Evolutionary conservation across 2,797 vertebrate genomes (phyloP), one percentile per base, ranked within the genome.

Genomic region (Chelidonichthys spinosus): DNA sequence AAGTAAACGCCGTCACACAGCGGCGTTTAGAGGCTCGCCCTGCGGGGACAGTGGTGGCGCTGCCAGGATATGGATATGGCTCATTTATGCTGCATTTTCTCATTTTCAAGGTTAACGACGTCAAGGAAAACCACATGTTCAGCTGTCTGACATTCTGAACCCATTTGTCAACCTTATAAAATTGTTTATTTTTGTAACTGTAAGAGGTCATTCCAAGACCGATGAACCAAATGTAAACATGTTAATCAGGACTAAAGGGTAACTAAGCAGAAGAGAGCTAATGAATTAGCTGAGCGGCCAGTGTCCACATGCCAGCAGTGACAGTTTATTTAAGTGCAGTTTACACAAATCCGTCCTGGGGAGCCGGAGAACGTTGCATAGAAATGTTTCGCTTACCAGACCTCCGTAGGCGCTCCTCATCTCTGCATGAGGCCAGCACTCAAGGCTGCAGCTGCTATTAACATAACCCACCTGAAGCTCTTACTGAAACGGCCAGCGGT

Each of bases 31-130:
- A 49, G 63, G 59, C 3, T 46, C 46, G 53, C 35, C 76, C 74
- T 52, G 58, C n/a, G 42, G 72, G 61, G 65, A 83, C 54, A 43
- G 40, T 33, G 37, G 39, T 69, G 70, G 37, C 15, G 40, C 53
- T 70, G 65, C 55, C 56, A 63, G 58, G 61, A 53, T 62, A 69
- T 81, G 17, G 47, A 76, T 10, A 76, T 7, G 58, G 32, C 64
- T 81, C 61, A 83, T 85, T 87, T 72, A 53, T 47, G n/a, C 11
- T 11, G 11, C 44, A 36, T 73, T 61, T 68, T 69, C 33, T 71
- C 33, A 43, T 52, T 60, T 63, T 69, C 70, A 78, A 86, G 72
- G 65, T 78, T 37, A 35, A 54, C 52, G 32, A 52, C 35, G 36
- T 47, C 37, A 59, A 53, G 25, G 52, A 47, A 46, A 54, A 18